Evolutionary conservation across 37 sponge, comb jelly and placozoan species (phyloP), one percentile per base, ranked within the genome.

Genomic region (Halichondria panicea): DNA sequence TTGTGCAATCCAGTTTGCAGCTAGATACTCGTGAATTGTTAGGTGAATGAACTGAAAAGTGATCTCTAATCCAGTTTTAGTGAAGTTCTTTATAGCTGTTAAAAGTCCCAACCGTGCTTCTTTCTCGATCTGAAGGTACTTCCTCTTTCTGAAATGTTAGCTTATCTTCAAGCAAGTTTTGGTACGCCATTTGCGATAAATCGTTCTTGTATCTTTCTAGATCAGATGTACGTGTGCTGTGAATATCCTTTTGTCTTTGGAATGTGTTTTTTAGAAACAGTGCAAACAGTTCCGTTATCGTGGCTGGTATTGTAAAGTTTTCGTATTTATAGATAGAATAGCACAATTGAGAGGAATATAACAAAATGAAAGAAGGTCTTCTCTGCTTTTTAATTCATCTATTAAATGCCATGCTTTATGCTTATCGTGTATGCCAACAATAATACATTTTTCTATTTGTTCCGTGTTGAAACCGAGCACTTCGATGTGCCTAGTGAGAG

Each of bases 401-500:
- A 6, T 6, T 4, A 50, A 3, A 32, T 43, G 18, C 1, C 52
- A 0, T 4, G 55, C 25, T 6, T 50, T 46, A 22, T 28, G 27
- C 19, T n/a, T 32, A 27, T 71, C 36, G 13, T 31, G 4, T 27
- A 50, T 50, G 2, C 27, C 8, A 52, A 31, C 1, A 15, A 8
- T 46, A 6, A 50, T 50, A 39, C 69, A 68, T 4, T 38, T 2
- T 6, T 40, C 1, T 19, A 68, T 44, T 68, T 68, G 69, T 3
- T 71, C 53, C 11, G 46, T 43, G 35, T 53, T 71, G 35, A 71
- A 71, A 1, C 71, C 71, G 15, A 71, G 25, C 12, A 71, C 7
- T 48, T 71, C 71, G 15, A 71, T 35, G 2, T 50, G 48, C 3
- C 71, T 13, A n/a, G 24, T 18, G 4, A 68, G 27, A 19, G 42